phyloP scores from a whole-genome alignment of 1,140 invertebrate species.

The Hypsibius dujardini region DNA sequence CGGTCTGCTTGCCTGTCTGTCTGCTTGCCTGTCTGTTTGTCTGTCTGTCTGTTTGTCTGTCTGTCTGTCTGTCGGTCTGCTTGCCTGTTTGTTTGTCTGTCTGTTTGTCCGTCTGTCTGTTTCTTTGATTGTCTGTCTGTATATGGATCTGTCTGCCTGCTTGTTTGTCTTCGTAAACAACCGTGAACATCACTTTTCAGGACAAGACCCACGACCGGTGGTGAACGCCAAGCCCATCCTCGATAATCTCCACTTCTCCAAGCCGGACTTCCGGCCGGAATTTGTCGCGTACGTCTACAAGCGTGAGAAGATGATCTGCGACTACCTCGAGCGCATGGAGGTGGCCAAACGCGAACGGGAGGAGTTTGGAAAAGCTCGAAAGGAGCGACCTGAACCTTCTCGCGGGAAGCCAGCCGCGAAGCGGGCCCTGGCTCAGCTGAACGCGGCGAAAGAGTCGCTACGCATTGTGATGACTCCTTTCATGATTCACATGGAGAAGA shows the following conservation, averaged over 20 bases:
- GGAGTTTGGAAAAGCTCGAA: background rate
- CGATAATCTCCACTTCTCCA: background rate
- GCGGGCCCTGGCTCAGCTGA: background rate
- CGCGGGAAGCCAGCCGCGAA: background rate
- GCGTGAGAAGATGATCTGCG: background rate
- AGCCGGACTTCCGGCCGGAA: slow-evolving; percentile 15
- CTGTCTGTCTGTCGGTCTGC: no score
- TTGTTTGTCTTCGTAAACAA: no score
- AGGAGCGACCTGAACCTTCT: background rate
- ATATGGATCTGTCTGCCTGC: no score
- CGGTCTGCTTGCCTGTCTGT: no score
- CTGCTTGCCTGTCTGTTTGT: no score
- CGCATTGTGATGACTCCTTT: background rate
- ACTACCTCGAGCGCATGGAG: background rate
- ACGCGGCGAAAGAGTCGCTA: background rate
- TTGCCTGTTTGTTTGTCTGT: no score
- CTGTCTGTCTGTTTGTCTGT: no score
- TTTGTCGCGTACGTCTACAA: slow-evolving; percentile 11
- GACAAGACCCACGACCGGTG: background rate
- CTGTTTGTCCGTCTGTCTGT: no score
- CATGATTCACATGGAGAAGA: background rate
- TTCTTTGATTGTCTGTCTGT: no score
- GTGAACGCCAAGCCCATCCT: background rate
- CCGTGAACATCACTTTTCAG: no score
- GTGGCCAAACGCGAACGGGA: background rate